Conservation (phyloP, 92 coral and sea anemone species). For the Chrysogorgia sp. region DNA sequence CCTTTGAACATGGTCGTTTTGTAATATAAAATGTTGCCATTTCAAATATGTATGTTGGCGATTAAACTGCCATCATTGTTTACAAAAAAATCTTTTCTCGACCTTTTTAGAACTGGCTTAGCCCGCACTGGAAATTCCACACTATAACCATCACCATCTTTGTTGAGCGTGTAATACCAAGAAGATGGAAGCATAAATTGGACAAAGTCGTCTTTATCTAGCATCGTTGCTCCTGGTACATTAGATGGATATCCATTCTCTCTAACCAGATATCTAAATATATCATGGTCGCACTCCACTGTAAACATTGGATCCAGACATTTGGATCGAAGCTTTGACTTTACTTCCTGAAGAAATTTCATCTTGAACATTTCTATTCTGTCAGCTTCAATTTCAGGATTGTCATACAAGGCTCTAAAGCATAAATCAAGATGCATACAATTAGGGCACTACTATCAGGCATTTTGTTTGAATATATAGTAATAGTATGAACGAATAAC, state of each 20-base stretch:
- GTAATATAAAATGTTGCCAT: constrained; percentile 32
- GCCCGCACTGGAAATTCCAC: constrained; percentile 39
- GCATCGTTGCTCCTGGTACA: constrained; percentile 35
- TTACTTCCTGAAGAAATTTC: constrained; percentile 15
- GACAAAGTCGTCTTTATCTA: constrained; percentile 35
- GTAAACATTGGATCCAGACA: constrained; percentile 19
- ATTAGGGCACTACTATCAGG: too few species aligned
- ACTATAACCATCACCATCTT: constrained; percentile 30
- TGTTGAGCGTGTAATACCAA: constrained; percentile 22
- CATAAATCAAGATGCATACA: too few species aligned
- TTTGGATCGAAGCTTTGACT: constrained; percentile 39
- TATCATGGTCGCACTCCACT: constrained; percentile 35
- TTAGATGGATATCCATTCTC: constrained; percentile 14
- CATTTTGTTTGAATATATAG: too few species aligned
- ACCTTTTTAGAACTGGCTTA: constrained; percentile 16
- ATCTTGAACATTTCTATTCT: constrained; percentile 22
- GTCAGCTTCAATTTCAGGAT: constrained; percentile 15
- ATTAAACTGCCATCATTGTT: constrained; percentile 31
- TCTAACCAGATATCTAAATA: constrained; percentile 16
- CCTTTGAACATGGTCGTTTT: constrained; percentile 31
- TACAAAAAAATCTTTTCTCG: constrained; percentile 21
- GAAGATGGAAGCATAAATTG: constrained; percentile 23
- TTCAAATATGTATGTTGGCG: constrained; percentile 34
- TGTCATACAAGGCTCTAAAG: constrained; percentile 15
- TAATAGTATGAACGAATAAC: background rate